phyloP scores from a whole-genome alignment of 2,797 vertebrate species.

The Amblyopsis hoosieri region DNA sequence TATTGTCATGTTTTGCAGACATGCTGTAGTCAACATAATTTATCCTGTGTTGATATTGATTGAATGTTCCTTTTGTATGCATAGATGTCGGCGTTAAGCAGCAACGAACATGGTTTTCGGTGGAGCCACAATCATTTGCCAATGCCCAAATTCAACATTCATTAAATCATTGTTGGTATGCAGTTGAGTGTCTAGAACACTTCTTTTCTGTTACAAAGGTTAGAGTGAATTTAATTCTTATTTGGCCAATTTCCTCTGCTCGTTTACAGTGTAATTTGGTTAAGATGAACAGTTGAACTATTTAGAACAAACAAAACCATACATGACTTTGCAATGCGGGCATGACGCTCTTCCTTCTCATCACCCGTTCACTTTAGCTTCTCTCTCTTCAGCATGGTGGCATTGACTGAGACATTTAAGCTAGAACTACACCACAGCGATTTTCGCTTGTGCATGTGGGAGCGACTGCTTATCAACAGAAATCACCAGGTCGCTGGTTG shows the following conservation, averaged over 20 bases:
- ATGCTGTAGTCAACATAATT: neutral
- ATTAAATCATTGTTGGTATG: constrained; percentile 38
- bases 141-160: constrained; percentile 23
- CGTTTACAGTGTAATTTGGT: constrained; percentile 25
- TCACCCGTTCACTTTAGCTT: constrained; percentile 18
- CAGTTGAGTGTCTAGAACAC: constrained; percentile 19
- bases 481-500: too few relatives aligned
- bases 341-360: too few relatives aligned
- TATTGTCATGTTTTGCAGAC: neutral
- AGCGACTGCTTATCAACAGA: too few relatives aligned
- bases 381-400: constrained; percentile 27
- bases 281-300: constrained; percentile 44
- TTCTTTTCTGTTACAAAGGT: constrained; percentile 21
- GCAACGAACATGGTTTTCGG: neutral
- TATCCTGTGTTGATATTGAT: too few relatives aligned
- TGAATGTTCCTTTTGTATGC: too few relatives aligned
- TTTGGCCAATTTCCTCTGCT: constrained; percentile 19
- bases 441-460: too few relatives aligned
- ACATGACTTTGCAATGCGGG: constrained; percentile 8
- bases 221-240: constrained; percentile 25
- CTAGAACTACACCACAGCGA: too few relatives aligned
- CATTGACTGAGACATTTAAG: constrained; percentile 2
- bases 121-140: constrained; percentile 4
- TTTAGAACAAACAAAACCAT: constrained; percentile 29
- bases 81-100: neutral